Evolutionary conservation across 2,888 invertebrate genomes (phyloP).

Genomic region (Invenusta paracnida): DNA sequence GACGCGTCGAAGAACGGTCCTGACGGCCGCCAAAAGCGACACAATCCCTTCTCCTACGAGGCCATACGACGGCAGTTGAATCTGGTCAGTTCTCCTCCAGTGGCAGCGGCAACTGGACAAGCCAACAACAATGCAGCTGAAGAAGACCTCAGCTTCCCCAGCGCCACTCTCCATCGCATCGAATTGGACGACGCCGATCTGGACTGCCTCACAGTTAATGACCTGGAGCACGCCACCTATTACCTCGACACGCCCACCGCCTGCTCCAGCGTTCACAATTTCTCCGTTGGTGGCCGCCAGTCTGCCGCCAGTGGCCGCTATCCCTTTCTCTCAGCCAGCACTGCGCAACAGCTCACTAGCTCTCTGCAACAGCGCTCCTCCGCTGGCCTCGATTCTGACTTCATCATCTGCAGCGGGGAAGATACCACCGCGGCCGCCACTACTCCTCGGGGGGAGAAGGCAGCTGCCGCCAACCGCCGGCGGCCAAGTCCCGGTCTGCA

Average conservation of each 20-base stretch:
- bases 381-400: neutral
- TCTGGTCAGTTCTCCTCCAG: too few species aligned
- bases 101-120: too few species aligned
- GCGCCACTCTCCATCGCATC: too few species aligned
- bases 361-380: neutral
- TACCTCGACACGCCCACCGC: neutral
- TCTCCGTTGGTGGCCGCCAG: neutral
- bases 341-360: neutral
- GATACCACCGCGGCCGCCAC: neutral
- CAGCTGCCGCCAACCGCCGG: neutral
- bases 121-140: neutral
- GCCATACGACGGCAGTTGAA: neutral
- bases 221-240: neutral
- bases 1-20: neutral
- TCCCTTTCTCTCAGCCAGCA: neutral
- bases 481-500: neutral
- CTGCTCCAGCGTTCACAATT: neutral
- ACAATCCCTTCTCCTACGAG: neutral
- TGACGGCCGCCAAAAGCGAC: neutral
- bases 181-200: neutral
- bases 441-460: neutral
- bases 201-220: neutral
- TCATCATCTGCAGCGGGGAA: neutral
- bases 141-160: too few species aligned
- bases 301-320: neutral